Base-by-base conservation (phyloP, 2,888 invertebrate species). In the Choristoneura rosaceana region DNA sequence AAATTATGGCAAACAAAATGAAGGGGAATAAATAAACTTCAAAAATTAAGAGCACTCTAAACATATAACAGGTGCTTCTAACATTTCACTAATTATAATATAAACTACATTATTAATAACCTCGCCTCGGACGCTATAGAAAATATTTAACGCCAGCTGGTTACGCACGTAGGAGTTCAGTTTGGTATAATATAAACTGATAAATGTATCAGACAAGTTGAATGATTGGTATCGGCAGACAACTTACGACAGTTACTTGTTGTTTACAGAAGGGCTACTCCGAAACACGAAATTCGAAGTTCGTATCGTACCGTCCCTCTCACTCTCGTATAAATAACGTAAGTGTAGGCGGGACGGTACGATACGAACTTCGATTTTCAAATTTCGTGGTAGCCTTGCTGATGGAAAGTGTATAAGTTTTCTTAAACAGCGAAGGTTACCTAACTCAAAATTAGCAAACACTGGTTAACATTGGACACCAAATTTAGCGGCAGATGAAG, bases 111-210 rank as follows among this genome's bases (percentile, higher is more conserved):
- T 59, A 60, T 55, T 62, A 59, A 47, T 58, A 74, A 73, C 73
- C 75, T 75, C 73, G 75, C 73, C 75, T 75, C 73, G 75, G 55
- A 60, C 64, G 38, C 3, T 69, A 55, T 69, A 67, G 67, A 62
- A 71, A 69, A 74, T 66, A 60, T 71, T 45, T 64, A 52, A 68
- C 63, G 33, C 50, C 59, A 41, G 41, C 71, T 67, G 38, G 59
- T 67, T 64, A 17, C 2, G 5, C 63, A 34, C 68, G 59, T 64
- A 50, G 63, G 68, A 34, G 71, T 63, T 33, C n/a, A 8, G 34
- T 59, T 4, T 34, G 34, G n/a, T 14, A 55, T 61, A 61, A 66
- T 14, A 55, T 61, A 61, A 66, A 66, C 60, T 50, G 25, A 25
- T 25, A 25, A 25, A 61, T 68, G 17, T 47, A 59, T 68, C 52